Evolutionary conservation across 2,888 invertebrate genomes (phyloP), one percentile per base, ranked within the genome.

Genomic region (Therioaphis trifolii): DNA sequence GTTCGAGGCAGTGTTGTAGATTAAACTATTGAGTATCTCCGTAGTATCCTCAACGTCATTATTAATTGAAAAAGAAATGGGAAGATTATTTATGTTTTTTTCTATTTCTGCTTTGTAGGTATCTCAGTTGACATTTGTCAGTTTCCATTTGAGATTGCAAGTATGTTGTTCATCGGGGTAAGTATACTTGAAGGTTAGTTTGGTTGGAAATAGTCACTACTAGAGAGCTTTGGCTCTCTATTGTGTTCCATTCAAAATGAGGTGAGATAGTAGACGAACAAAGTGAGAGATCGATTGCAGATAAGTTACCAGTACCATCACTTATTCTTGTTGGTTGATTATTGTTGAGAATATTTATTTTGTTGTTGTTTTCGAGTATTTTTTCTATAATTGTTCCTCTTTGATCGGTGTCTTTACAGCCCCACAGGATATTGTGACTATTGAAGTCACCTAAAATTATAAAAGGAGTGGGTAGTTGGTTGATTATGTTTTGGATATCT

Each of bases 311-410:
- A 0, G 21, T 69, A 1, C 43, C 43, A 7, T 40, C 4, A 5
- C 43, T 69, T 66, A 66, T 40, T 40, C 40, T 18, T 66, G 66
- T 66, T 35, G 66, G 15, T 35, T 63, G 35, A 9, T 15, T 18
- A 63, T 63, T n/a, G n/a, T n/a, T n/a, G n/a, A n/a, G n/a, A n/a
- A n/a, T n/a, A n/a, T n/a, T n/a, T n/a, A n/a, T n/a, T n/a, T n/a
- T n/a, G n/a, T 66, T 66, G n/a, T 35, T 35, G n/a, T 40, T 35
- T 35, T 66, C n/a, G 40, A 66, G 66, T 66, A 40, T 66, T 66
- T 35, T 40, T 66, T 29, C 40, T 35, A 66, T 40, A n/a, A 35
- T 66, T 35, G 11, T 66, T 7, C 66, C 35, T 29, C 27, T 27
- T 63, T 29, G 63, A 15, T 63, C 63, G 0, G 63, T 29, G 63